phyloP scores from a whole-genome alignment of 2,113 vertebrate genomes.

The Sebastes schlegelii region DNA sequence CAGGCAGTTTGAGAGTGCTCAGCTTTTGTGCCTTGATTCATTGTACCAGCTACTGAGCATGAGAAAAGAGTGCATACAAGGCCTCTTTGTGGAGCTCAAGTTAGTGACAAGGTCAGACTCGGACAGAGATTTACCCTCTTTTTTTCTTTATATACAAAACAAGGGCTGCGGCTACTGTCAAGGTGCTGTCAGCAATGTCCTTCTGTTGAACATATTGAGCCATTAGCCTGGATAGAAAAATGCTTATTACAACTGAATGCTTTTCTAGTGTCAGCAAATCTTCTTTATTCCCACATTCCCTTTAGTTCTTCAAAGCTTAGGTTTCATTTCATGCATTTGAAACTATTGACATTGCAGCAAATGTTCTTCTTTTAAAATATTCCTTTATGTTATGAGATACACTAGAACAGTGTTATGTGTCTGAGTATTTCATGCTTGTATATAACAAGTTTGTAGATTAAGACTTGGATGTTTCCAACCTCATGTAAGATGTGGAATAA shows the following conservation, averaged over 20 bases:
- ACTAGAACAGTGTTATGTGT: not conserved
- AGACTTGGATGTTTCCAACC: not conserved
- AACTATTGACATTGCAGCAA: not conserved
- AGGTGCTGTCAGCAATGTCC: not conserved
- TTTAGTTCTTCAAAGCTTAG: not conserved
- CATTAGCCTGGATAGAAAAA: constrained; percentile 9
- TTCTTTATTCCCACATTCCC: not conserved
- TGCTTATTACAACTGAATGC: constrained; percentile 10
- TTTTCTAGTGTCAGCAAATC: constrained; percentile 18
- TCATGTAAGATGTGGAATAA: not conserved
- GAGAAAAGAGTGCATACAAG: constrained; percentile 66
- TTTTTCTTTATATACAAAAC: constrained; percentile 25
- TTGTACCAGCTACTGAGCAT: constrained; percentile 59
- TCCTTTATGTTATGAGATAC: not conserved
- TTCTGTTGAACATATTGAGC: constrained; percentile 19
- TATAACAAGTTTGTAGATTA: not conserved
- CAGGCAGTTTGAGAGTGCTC: constrained; percentile 71
- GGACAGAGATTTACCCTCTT: constrained; percentile 43
- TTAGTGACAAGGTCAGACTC: constrained; percentile 59
- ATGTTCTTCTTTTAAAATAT: constrained; percentile 11
- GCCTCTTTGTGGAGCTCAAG: constrained; percentile 64
- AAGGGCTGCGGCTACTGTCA: constrained; percentile 13
- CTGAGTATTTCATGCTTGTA: not conserved
- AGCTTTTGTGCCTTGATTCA: constrained; percentile 74
- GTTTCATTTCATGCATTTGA: not conserved